phyloP scores from a whole-genome alignment of 2,888 invertebrate genomes.

The Ennomos quercinarius region DNA sequence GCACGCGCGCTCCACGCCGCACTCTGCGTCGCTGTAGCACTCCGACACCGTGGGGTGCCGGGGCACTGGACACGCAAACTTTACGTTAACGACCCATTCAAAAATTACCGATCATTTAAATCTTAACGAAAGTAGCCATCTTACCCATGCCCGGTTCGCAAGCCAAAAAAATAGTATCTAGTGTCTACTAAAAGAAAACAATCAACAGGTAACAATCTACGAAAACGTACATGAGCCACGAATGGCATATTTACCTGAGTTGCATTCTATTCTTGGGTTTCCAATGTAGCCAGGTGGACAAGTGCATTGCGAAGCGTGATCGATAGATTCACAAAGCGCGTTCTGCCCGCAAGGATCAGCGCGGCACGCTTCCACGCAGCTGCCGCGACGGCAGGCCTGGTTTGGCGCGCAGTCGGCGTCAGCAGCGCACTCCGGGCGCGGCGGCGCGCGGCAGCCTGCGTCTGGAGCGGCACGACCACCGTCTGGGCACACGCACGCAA shows the following conservation, averaged over 20 bases:
- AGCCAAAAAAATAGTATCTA: no score
- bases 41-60: conserved; percentile 82
- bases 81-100: no score
- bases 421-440: conserved; percentile 87
- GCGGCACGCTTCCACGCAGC: conserved; percentile 92
- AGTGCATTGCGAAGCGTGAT: conserved; percentile 91
- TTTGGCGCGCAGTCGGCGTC: conserved; percentile 91
- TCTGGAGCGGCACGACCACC: conserved; percentile 91
- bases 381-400: conserved; percentile 91
- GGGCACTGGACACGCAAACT: conserved; percentile 59
- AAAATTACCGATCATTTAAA: no score
- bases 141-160: no score
- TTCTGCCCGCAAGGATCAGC: conserved; percentile 93
- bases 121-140: no score
- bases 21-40: conserved; percentile 92
- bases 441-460: conserved; percentile 88
- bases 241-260: conserved; percentile 68
- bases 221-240: no score
- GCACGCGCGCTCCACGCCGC: conserved; percentile 90
- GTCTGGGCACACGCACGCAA: conserved; percentile 94
- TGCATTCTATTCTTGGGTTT: conserved; percentile 92
- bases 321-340: conserved; percentile 91
- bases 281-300: conserved; percentile 92
- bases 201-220: no score
- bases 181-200: no score